phyloP scores from a whole-genome alignment of 2,888 invertebrate species.

The Labia minor region DNA sequence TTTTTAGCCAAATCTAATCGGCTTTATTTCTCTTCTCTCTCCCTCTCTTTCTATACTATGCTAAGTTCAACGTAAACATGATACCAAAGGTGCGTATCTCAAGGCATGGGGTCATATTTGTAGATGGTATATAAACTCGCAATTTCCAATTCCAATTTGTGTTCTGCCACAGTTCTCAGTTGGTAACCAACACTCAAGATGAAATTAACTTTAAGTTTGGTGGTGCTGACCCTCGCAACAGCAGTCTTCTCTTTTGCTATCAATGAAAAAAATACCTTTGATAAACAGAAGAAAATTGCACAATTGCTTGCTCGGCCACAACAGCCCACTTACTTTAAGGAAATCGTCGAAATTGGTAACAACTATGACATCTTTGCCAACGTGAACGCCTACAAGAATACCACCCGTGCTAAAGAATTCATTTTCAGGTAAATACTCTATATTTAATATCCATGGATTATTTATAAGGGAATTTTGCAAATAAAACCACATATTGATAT shows the following conservation, averaged over 20 bases:
- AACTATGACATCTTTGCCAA: conserved; percentile 1
- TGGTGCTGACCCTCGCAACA: background rate
- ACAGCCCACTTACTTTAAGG: background rate
- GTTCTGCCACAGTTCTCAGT: background rate
- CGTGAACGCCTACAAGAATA: background rate
- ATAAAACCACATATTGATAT: no score
- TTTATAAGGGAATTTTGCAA: no score
- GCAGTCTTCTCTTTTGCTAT: background rate
- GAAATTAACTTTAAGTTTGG: conserved; percentile 7
- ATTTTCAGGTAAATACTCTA: background rate
- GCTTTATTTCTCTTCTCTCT: no score
- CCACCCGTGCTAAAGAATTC: background rate
- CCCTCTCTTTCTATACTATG: no score
- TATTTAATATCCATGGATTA: no score
- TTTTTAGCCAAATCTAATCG: no score
- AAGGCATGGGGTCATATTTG: background rate
- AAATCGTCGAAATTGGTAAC: background rate
- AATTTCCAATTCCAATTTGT: background rate
- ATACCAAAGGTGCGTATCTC: background rate
- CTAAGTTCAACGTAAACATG: background rate
- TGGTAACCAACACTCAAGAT: background rate
- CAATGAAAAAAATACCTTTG: background rate
- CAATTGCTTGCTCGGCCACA: background rate
- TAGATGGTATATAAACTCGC: background rate
- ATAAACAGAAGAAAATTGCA: background rate